Evolutionary conservation across 2,113 vertebrate species (phyloP).

Genomic region (Cololabis saira): DNA sequence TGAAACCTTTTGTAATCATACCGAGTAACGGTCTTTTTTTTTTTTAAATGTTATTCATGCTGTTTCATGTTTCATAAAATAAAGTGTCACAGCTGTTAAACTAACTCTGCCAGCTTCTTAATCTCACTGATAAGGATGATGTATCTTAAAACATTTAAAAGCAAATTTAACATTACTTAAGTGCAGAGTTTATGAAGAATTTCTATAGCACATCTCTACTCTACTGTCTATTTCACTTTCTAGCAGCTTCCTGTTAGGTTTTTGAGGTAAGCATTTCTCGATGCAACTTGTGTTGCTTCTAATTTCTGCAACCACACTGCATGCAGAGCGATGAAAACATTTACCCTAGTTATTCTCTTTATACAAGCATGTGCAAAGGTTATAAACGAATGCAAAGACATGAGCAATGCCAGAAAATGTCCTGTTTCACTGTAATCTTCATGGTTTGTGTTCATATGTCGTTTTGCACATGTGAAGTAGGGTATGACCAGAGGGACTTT

Average conservation of each 20-base stretch:
- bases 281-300: background rate
- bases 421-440: conserved; percentile 12
- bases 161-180: background rate
- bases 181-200: background rate
- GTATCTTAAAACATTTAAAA: background rate
- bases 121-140: background rate
- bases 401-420: background rate
- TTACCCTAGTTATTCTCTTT: background rate
- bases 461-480: background rate
- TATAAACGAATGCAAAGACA: background rate
- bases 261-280: conserved; percentile 39
- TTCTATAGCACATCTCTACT: background rate
- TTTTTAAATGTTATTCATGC: no score
- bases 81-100: no score
- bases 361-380: background rate
- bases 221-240: conserved; percentile 17
- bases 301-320: conserved; percentile 37
- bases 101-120: no score
- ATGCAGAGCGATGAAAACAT: background rate
- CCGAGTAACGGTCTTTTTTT: no score
- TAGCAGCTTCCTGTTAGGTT: conserved; percentile 36
- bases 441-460: background rate
- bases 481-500: background rate
- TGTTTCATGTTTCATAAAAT: no score
- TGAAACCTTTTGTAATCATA: no score